Conservation (phyloP, 2,888 invertebrate genomes). For the Creontiades dilutus region DNA sequence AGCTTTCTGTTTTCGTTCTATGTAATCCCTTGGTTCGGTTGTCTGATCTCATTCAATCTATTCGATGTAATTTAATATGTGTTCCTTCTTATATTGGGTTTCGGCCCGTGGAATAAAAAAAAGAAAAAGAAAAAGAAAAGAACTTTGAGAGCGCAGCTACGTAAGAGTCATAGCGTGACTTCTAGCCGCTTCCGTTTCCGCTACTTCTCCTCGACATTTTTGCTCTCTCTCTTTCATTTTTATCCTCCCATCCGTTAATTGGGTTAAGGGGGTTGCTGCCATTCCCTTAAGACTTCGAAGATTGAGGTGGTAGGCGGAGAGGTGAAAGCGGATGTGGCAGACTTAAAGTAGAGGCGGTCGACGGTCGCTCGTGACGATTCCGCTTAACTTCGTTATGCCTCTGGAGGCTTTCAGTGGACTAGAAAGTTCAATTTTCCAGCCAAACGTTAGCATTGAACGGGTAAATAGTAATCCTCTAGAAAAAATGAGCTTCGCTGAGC, state of each 20-base stretch:
- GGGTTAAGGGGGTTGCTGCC: slow-evolving; percentile 7
- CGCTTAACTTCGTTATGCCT: neutral
- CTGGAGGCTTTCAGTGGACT: neutral
- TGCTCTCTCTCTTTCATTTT: neutral
- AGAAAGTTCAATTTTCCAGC: neutral
- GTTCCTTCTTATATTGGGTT: too few species aligned
- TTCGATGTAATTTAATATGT: too few species aligned
- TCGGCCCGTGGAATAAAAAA: too few species aligned
- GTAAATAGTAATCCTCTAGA: neutral
- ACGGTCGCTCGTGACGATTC: neutral
- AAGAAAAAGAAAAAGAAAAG: too few species aligned
- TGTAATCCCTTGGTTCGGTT: too few species aligned
- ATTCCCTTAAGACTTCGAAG: slow-evolving; percentile 21
- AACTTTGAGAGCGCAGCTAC: neutral
- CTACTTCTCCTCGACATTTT: slow-evolving; percentile 15
- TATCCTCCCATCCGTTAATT: slow-evolving; percentile 8
- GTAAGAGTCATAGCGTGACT: slow-evolving; percentile 25
- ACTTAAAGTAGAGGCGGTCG: neutral
- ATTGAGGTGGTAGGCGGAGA: neutral
- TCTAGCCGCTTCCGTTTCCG: neutral
- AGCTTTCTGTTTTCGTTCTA: too few species aligned
- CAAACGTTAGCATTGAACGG: neutral
- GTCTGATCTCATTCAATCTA: too few species aligned
- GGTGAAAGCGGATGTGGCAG: neutral
- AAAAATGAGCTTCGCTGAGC: too few species aligned